phyloP scores from a whole-genome alignment of 2,888 invertebrate genomes.

The Lymantria dispar region DNA sequence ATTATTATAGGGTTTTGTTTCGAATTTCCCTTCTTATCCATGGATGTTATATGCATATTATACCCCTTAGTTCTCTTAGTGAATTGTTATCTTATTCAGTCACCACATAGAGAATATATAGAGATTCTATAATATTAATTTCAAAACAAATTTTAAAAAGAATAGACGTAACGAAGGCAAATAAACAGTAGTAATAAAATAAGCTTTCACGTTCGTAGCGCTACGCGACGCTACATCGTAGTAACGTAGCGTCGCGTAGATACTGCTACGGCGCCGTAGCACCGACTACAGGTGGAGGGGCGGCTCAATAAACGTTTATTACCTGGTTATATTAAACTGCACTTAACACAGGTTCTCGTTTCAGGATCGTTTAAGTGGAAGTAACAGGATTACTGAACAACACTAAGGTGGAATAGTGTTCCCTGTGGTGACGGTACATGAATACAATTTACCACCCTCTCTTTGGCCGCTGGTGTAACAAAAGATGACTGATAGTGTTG shows the following conservation, averaged over 20 bases:
- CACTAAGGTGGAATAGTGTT: no score
- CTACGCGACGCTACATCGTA: slow-evolving; percentile 21
- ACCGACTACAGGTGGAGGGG: slow-evolving; percentile 19
- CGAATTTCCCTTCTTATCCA: no score
- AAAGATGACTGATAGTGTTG: no score
- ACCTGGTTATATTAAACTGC: slow-evolving; percentile 9
- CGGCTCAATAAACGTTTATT: slow-evolving; percentile 29
- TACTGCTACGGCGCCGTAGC: slow-evolving; percentile 9
- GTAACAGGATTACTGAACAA: no score
- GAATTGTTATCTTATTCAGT: no score
- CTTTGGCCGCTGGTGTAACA: no score
- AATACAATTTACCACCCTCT: no score
- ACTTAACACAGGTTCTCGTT: slow-evolving; percentile 8
- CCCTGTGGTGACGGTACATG: no score
- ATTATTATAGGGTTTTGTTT: no score
- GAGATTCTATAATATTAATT: not conserved
- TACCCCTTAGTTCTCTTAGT: no score
- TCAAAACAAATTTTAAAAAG: not conserved
- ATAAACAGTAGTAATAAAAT: not conserved
- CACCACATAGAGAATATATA: no score
- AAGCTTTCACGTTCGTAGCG: slow-evolving; percentile 13
- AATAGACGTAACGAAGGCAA: not conserved
- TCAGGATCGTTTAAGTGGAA: not conserved
- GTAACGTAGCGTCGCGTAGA: slow-evolving; percentile 18
- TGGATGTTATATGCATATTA: no score